Percentiles rank a stretch among this genome's conserved stretches.
Conservation (phyloP, 2,113 vertebrate genomes). For the Gambusia holbrooki region DNA sequence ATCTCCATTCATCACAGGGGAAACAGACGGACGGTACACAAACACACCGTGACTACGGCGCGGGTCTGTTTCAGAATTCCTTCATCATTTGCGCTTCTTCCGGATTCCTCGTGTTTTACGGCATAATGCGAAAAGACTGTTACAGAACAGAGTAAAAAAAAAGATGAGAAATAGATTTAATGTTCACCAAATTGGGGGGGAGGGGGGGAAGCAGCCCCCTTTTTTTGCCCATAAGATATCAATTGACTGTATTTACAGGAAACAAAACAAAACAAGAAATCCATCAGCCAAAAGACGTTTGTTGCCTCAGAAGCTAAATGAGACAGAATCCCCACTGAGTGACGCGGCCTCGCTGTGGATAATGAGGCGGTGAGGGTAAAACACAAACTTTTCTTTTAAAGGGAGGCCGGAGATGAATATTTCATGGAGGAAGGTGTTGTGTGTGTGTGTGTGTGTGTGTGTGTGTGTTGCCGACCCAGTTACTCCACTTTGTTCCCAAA, state of each 20-base stretch:
- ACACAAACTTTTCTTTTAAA: conserved; percentile 61
- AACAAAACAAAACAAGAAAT: conserved; percentile 12
- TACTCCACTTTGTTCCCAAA: conserved; percentile 54
- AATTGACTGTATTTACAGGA: conserved; percentile 5
- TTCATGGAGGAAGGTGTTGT: conserved; percentile 54
- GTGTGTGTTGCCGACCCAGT: conserved; percentile 55
- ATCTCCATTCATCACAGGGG: background rate
- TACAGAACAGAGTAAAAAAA: background rate
- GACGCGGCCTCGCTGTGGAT: conserved; percentile 39
- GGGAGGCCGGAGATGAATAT: conserved; percentile 56
- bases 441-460: conserved; percentile 29
- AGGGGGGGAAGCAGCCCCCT: background rate
- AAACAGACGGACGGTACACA: conserved; percentile 5
- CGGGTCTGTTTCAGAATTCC: background rate
- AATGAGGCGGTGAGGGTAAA: conserved; percentile 60
- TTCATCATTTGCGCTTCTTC: background rate
- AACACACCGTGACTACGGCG: conserved; percentile 3
- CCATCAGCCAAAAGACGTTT: conserved; percentile 12
- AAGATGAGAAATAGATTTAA: background rate
- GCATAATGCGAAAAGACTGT: background rate
- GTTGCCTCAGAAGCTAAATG: conserved; percentile 14
- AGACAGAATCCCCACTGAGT: conserved; percentile 32
- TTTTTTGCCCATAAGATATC: background rate
- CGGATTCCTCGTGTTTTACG: background rate
- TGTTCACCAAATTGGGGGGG: background rate